A percentile compares a stretch with the other conserved stretches of the same genome.
phyloP scores from a whole-genome alignment of 2,888 invertebrate genomes.

The Axea sp. region DNA sequence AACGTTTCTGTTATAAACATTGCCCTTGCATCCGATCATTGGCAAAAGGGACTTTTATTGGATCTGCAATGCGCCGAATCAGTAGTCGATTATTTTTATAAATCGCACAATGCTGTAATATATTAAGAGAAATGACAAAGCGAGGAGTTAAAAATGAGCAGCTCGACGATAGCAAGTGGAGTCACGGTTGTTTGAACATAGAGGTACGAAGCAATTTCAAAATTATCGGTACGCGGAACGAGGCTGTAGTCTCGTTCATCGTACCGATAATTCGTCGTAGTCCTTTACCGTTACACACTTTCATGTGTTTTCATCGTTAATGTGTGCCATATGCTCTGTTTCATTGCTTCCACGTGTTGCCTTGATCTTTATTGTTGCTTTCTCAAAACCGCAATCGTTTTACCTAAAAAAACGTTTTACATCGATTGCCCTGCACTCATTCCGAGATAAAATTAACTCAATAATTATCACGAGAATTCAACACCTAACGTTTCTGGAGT shows the following conservation, averaged over 20 bases:
- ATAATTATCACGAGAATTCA: slow-evolving; percentile 20
- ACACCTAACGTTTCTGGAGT: background rate
- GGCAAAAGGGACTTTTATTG: too few species aligned
- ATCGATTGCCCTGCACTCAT: slow-evolving; percentile 10
- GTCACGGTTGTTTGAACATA: slow-evolving; percentile 58
- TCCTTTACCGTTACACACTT: slow-evolving; percentile 61
- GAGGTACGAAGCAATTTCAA: slow-evolving; percentile 55
- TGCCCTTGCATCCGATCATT: too few species aligned
- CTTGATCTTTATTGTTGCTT: slow-evolving; percentile 44
- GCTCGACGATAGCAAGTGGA: slow-evolving; percentile 26
- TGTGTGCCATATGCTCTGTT: slow-evolving; percentile 58
- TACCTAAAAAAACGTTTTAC: slow-evolving; percentile 29
- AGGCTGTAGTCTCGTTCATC: slow-evolving; percentile 42
- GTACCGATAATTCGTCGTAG: slow-evolving; percentile 47
- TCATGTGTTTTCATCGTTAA: slow-evolving; percentile 56
- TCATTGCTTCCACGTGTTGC: slow-evolving; percentile 55
- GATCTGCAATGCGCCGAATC: too few species aligned
- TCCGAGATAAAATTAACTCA: slow-evolving; percentile 17
- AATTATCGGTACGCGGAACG: slow-evolving; percentile 62
- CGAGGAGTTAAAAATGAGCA: slow-evolving; percentile 34
- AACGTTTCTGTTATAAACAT: too few species aligned
- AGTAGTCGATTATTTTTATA: too few species aligned
- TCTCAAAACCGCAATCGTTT: slow-evolving; percentile 43
- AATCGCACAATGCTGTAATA: slow-evolving; percentile 35
- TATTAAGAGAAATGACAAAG: slow-evolving; percentile 53